These are phyloP conservation scores for Allygus modestus DNA, from an alignment of 2,888 invertebrate genomes.

Conservation along the genomic window DNA sequence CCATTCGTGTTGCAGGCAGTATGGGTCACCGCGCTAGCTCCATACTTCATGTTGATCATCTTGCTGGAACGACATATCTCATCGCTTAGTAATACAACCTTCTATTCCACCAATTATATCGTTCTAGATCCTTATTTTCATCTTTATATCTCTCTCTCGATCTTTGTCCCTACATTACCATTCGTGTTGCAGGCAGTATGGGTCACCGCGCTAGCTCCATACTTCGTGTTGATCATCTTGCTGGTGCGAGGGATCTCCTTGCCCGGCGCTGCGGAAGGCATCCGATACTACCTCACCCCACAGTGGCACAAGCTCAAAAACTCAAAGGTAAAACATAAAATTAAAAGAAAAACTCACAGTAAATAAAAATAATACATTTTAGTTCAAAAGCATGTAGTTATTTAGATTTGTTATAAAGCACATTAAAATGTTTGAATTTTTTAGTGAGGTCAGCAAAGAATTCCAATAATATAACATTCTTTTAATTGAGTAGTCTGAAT, in stretches of 20 bases:
- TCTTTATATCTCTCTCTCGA: too few relatives aligned
- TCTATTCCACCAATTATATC: too few relatives aligned
- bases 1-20: slow-evolving; percentile 86
- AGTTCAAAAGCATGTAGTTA: too few relatives aligned
- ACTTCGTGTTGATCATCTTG: slow-evolving; percentile 92
- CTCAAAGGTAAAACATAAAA: slow-evolving; percentile 82
- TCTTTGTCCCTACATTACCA: too few relatives aligned
- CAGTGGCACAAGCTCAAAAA: slow-evolving; percentile 91
- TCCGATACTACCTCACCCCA: slow-evolving; percentile 92
- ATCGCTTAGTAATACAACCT: too few relatives aligned
- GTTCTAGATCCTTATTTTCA: too few relatives aligned
- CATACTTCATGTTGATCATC: slow-evolving; percentile 93
- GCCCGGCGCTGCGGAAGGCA: slow-evolving; percentile 91
- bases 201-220: slow-evolving; percentile 96
- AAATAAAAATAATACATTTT: too few relatives aligned
- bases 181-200: slow-evolving; percentile 86
- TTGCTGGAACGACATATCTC: slow-evolving; percentile 90
- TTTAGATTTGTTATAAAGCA: too few relatives aligned
- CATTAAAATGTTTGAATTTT: too few relatives aligned
- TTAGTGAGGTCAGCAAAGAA: too few relatives aligned
- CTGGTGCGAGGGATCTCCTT: slow-evolving; percentile 89
- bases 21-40: slow-evolving; percentile 96
- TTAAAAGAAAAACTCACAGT: slow-evolving; percentile 23
- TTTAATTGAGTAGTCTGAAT: too few relatives aligned
- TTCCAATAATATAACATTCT: too few relatives aligned